Evolutionary conservation across 2,797 vertebrate genomes (phyloP).

Genomic region (Pempheris klunzingeri): DNA sequence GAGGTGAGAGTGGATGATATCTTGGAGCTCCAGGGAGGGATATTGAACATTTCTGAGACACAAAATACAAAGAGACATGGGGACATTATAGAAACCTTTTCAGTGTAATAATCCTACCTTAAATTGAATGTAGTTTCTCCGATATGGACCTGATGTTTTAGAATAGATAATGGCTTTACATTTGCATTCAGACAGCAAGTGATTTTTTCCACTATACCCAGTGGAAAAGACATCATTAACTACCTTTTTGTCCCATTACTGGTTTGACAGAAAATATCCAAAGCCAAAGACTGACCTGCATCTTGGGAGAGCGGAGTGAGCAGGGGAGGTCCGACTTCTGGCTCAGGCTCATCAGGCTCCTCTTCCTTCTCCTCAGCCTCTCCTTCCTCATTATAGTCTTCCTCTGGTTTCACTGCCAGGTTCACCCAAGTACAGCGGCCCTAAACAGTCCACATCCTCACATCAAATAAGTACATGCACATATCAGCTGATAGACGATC

Average conservation of each 20-base stretch:
- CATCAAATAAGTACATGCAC: background rate
- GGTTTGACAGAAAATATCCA: background rate
- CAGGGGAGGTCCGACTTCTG: constrained; percentile 92
- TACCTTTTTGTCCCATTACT: background rate
- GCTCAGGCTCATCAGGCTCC: constrained; percentile 86
- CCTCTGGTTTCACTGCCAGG: constrained; percentile 81
- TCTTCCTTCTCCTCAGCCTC: constrained; percentile 89
- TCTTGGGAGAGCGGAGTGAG: constrained; percentile 94
- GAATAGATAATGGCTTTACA: background rate
- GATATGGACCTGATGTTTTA: background rate
- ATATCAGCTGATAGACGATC: background rate
- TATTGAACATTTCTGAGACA: constrained; percentile 86
- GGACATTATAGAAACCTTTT: background rate
- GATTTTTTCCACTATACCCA: background rate
- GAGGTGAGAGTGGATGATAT: constrained; percentile 88
- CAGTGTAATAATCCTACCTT: background rate
- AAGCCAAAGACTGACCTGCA: constrained; percentile 84
- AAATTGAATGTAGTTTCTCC: background rate
- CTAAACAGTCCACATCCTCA: constrained; percentile 71
- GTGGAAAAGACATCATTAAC: background rate
- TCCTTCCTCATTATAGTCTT: constrained; percentile 86
- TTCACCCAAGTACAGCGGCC: constrained; percentile 94
- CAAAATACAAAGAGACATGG: constrained; percentile 5
- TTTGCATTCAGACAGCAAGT: too few species aligned
- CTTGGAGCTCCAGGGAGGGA: constrained; percentile 88